Conservation (phyloP, 2,888 invertebrate genomes). For the Gryllus longicercus region DNA sequence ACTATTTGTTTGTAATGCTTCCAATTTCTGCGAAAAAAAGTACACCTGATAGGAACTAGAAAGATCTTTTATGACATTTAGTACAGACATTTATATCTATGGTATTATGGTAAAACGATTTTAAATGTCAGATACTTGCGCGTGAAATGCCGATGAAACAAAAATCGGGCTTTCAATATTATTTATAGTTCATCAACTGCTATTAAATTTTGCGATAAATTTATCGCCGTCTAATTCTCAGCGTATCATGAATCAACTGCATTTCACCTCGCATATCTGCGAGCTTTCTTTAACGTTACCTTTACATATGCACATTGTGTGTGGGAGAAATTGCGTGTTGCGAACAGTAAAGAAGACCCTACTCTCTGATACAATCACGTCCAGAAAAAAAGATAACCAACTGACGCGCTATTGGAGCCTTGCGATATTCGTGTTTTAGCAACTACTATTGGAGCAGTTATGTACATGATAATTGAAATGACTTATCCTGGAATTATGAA, state of each 20-base stretch:
- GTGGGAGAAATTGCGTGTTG: not conserved
- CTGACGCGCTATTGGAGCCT: not conserved
- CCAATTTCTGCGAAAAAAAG: conserved; percentile 30
- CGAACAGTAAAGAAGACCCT: not conserved
- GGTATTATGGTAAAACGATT: conserved; percentile 10
- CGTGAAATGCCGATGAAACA: not conserved
- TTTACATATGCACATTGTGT: conserved; percentile 1
- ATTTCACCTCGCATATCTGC: not conserved
- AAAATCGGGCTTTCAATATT: not conserved
- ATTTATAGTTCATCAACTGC: not conserved
- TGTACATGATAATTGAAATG: no score
- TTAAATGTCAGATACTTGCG: not conserved
- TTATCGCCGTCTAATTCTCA: not conserved
- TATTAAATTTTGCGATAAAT: not conserved
- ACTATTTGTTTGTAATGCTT: not conserved
- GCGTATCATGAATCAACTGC: not conserved
- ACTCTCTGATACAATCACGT: not conserved
- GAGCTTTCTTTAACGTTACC: not conserved
- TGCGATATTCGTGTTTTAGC: not conserved
- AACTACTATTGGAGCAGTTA: not conserved
- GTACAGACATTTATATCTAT: conserved; percentile 34
- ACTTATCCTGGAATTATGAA: no score
- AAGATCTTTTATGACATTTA: conserved; percentile 34
- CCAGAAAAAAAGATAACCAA: not conserved
- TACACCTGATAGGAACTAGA: conserved; percentile 35